Percentiles rank a stretch among this genome's conserved stretches.
Evolutionary conservation across 2,797 vertebrate species (phyloP).

Genomic region (Limosa lapponica): DNA sequence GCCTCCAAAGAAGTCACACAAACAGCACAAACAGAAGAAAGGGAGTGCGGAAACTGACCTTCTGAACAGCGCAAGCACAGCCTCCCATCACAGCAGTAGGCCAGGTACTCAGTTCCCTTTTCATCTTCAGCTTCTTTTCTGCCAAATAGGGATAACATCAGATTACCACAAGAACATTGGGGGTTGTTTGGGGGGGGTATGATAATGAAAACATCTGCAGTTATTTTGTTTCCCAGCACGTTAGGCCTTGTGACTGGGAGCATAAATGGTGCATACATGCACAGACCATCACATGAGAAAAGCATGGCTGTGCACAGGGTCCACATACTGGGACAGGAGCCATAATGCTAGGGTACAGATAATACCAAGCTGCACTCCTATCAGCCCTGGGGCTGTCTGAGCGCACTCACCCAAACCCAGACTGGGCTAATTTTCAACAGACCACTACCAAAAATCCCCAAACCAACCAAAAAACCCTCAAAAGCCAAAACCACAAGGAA

Average conservation of each 20-base stretch:
- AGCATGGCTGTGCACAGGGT: neutral
- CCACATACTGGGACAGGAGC: neutral
- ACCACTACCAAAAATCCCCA: neutral
- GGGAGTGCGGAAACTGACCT: neutral
- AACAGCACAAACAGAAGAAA: neutral
- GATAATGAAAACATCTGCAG: neutral
- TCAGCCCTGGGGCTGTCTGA: neutral
- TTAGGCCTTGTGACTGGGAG: neutral
- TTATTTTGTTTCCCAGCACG: neutral
- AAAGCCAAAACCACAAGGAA: neutral
- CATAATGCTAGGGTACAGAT: neutral
- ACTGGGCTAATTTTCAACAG: neutral
- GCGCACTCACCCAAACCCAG: neutral
- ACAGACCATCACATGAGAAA: neutral
- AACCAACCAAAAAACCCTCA: neutral
- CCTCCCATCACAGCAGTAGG: rapidly evolving
- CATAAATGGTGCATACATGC: rapidly evolving
- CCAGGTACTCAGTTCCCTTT: neutral
- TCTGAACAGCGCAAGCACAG: neutral
- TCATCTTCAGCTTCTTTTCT: neutral
- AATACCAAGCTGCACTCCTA: neutral
- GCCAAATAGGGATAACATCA: neutral
- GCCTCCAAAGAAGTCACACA: neutral
- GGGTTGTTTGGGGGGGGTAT: neutral
- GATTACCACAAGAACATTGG: neutral